Evolutionary conservation across 2,888 invertebrate genomes (phyloP), one percentile per base, ranked within the genome.

Genomic region (Macaria liturata): DNA sequence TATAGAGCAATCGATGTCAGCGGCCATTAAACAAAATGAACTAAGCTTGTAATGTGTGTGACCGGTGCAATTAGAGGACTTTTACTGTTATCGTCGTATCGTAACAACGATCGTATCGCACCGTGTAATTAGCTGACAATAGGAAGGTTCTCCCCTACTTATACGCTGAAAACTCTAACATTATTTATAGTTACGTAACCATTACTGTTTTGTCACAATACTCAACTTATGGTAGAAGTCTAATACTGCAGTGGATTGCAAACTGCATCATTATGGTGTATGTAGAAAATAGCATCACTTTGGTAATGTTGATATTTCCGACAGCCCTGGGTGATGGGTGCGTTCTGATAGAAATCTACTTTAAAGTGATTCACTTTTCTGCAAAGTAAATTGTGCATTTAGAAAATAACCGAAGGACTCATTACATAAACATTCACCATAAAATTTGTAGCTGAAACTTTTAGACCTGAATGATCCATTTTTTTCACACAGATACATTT

Each of bases 51-150:
- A 80, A 76, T 74, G 75, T 75, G 74, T 81, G 83, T 78, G 76
- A 76, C 69, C 68, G 64, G 70, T 54, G 74, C 82, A 83, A 86
- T 89, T 87, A 90, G 74, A 76, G 71, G 72, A 82, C 81, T 88
- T 90, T 91, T 88, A 91, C 84, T 88, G 86, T 89, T 90, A 89
- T 90, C 84, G 83, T 20, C 80, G 75, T 83, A 87, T 87, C 82
- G 88, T 86, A 84, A 86, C 74, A 73, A 69, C 76, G 61, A 61
- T 64, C 78, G 79, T 76, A 75, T 74, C 68, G 71, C 78, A 78
- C 79, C 75, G 75, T 84, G 84, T 88, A 87, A 90, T 90, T 89
- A 90, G 83, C 72, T 72, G 70, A 75, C 84, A 81, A 83, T 83
- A 77, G 75, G 73, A 76, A 79, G 75, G 75, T 70, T 70, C 68